Base-by-base conservation (phyloP, 2,888 invertebrate species). In the Thumatha senex region DNA sequence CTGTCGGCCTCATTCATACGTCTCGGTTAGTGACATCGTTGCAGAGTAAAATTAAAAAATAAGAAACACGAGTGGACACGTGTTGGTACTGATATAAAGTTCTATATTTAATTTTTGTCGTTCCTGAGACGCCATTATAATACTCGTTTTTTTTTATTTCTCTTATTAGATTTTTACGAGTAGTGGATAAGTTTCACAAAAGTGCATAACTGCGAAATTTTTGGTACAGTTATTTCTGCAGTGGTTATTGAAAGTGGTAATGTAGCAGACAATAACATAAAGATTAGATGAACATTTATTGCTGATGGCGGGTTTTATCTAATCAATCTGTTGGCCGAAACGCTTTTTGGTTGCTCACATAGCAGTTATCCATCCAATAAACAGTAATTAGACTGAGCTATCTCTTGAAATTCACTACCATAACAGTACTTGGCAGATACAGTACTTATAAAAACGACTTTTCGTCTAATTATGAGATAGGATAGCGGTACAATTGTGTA, bases 81-180 rank as follows among this genome's bases (percentile, higher is more conserved):
- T 58, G 61, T 66, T 52, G 64, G 63, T 82, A 77, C 84, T 84
- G 80, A 82, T 89, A 88, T 89, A 88, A 88, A 89, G 82, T 86
- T 89, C 89, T 89, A 89, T 80, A 80, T 86, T 85, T 84, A 79
- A 84, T 86, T 77, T 80, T 76, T 77, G 72, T 79, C 78, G 81
- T 72, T 72, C 55, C 57, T 57, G 70, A 71, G 70, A 72, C 74
- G 67, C 68, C 67, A 72, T 78, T 79, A 81, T 78, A 73, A 79
- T 75, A 81, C 73, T 60, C 56, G 60, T 59, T 57, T 57, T 69
- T 57, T 57, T 69, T 76, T 75, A 70, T 56, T 58, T 54, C 42
- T 54, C 59, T 69, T 67, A 69, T 69, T 64, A 61, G 52, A 56
- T 61, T 63, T 62, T 59, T 56, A 40, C 30, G 7, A 43, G 13